These are phyloP conservation scores for Anseranas semipalmata DNA, from an alignment of 2,113 vertebrate species.

Conservation along the genomic window DNA sequence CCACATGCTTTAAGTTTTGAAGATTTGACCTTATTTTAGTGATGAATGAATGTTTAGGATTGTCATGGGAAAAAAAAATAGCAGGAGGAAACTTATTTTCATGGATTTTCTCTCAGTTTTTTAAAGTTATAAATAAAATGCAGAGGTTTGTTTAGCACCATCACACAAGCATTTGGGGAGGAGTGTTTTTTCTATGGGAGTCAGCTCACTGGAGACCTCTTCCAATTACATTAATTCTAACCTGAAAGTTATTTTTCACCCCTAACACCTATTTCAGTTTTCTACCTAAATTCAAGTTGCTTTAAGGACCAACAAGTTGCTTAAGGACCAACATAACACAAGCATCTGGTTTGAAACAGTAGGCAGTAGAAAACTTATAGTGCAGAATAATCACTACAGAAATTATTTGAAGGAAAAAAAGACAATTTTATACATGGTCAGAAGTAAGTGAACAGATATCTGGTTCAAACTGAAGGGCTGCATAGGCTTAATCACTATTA, in stretches of 20 bases:
- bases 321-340: neutral
- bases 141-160: neutral
- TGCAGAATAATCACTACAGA: neutral
- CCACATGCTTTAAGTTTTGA: neutral
- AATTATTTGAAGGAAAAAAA: neutral
- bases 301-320: neutral
- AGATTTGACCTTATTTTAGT: neutral
- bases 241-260: neutral
- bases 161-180: accelerated
- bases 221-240: neutral
- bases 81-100: neutral
- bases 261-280: neutral
- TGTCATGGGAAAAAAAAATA: neutral
- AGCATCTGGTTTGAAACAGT: neutral
- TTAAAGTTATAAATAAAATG: neutral
- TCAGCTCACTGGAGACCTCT: neutral
- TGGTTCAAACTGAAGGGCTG: neutral
- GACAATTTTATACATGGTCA: neutral
- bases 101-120: neutral
- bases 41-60: neutral
- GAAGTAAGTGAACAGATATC: neutral
- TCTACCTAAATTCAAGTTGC: neutral
- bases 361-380: neutral
- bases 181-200: neutral
- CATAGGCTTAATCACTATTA: neutral